Percentiles rank a stretch among this genome's conserved stretches.
These are phyloP conservation scores for Puma concolor DNA, from an alignment of 2,113 vertebrate species.

Conservation along the genomic window DNA sequence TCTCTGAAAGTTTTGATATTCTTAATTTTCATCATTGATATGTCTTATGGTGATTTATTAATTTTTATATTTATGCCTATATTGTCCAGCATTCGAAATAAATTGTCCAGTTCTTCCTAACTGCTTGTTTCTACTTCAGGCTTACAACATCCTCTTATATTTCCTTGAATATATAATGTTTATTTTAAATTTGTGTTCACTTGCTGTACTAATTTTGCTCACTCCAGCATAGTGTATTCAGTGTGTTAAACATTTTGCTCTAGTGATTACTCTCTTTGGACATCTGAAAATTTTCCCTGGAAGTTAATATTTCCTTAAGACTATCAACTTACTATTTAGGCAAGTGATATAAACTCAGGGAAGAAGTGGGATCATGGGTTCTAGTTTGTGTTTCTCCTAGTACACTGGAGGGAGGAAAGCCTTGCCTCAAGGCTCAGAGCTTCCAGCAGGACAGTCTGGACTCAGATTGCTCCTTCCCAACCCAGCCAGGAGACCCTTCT, in stretches of 20 bases:
- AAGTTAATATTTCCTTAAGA: background rate
- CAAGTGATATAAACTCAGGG: background rate
- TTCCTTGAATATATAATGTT: background rate
- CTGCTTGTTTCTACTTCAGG: background rate
- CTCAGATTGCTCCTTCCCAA: background rate
- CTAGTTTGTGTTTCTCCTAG: background rate
- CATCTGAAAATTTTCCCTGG: background rate
- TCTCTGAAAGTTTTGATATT: background rate
- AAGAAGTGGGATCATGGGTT: background rate
- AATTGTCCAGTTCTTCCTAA: background rate
- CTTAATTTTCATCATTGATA: background rate
- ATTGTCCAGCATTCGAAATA: background rate
- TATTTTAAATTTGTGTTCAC: background rate
- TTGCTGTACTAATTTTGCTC: background rate
- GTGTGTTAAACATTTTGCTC: background rate
- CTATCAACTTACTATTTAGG: background rate
- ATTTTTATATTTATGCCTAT: background rate
- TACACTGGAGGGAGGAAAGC: background rate
- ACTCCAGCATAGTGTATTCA: background rate
- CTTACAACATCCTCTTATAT: background rate
- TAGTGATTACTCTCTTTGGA: background rate
- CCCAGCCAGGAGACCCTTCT: background rate
- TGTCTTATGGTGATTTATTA: background rate
- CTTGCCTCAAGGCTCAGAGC: background rate
- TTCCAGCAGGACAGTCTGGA: background rate